Percentiles rank a stretch among this genome's conserved stretches.
Evolutionary conservation across 2,113 vertebrate genomes (phyloP).

Genomic region (Entomyzon cyanotis): DNA sequence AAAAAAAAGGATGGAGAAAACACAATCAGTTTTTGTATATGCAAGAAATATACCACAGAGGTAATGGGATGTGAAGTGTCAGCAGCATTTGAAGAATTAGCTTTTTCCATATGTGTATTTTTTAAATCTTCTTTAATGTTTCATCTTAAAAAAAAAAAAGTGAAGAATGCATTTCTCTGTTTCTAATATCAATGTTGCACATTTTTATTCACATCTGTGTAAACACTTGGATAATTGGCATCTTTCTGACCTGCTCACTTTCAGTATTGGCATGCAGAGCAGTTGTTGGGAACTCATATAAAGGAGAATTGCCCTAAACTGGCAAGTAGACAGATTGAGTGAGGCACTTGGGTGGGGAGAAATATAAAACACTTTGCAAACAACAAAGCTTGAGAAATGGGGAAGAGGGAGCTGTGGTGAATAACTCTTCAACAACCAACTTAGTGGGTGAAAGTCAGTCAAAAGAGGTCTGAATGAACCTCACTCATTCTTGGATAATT

Average conservation of each 20-base stretch:
- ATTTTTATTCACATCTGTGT: conserved; percentile 47
- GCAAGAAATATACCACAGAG: neutral
- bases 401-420: rapidly evolving
- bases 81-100: neutral
- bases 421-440: neutral
- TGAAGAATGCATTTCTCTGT: neutral
- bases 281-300: neutral
- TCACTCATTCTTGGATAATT: neutral
- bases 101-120: neutral
- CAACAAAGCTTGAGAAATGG: neutral
- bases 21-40: neutral
- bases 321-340: neutral
- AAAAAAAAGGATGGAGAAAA: neutral
- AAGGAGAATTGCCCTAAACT: neutral
- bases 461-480: neutral
- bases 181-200: neutral
- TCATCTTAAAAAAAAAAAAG: neutral
- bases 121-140: neutral
- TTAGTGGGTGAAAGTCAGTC: neutral
- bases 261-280: neutral
- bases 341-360: neutral
- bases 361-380: neutral
- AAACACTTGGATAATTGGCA: conserved; percentile 6
- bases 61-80: neutral
- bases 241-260: neutral